Evolutionary conservation across 2,113 vertebrate species (phyloP).

Genomic region (Eublepharis macularius): DNA sequence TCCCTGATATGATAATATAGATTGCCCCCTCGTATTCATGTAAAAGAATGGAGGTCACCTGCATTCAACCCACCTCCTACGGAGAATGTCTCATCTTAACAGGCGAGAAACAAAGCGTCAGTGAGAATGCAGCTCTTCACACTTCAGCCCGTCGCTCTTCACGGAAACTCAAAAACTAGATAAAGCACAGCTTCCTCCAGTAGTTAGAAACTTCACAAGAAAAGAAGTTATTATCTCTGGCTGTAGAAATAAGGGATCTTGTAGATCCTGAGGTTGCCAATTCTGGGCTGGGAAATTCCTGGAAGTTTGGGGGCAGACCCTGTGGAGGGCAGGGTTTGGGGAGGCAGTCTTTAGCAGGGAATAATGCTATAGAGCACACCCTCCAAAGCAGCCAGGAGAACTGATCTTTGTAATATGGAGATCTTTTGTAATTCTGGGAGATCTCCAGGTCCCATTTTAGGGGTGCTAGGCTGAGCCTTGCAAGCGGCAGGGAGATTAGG

Average conservation of each 20-base stretch:
- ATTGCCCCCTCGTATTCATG: slow-evolving; percentile 73
- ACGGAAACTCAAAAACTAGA: slow-evolving; percentile 58
- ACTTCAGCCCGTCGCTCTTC: slow-evolving; percentile 59
- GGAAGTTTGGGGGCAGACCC: no score
- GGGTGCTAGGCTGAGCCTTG: no score
- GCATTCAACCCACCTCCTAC: slow-evolving; percentile 75
- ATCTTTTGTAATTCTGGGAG: no score
- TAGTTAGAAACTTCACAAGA: slow-evolving; percentile 46
- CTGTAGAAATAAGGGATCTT: neutral
- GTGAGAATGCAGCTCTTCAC: slow-evolving; percentile 63
- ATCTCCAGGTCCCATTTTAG: no score
- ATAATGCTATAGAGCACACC: no score
- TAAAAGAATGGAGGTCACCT: slow-evolving; percentile 71
- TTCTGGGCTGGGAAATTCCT: no score
- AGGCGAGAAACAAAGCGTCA: slow-evolving; percentile 69
- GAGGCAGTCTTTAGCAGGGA: no score
- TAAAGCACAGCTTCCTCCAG: slow-evolving; percentile 44
- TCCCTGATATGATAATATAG: slow-evolving; percentile 72
- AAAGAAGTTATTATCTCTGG: neutral
- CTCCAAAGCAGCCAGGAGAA: no score
- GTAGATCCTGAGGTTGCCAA: no score
- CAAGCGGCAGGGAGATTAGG: no score
- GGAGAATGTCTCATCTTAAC: slow-evolving; percentile 64
- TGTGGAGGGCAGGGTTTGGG: no score
- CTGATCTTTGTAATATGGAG: no score